Percentiles rank a stretch among this genome's conserved stretches.
Evolutionary conservation across 2,888 invertebrate genomes (phyloP).

Genomic region (Latrodectus elegans): DNA sequence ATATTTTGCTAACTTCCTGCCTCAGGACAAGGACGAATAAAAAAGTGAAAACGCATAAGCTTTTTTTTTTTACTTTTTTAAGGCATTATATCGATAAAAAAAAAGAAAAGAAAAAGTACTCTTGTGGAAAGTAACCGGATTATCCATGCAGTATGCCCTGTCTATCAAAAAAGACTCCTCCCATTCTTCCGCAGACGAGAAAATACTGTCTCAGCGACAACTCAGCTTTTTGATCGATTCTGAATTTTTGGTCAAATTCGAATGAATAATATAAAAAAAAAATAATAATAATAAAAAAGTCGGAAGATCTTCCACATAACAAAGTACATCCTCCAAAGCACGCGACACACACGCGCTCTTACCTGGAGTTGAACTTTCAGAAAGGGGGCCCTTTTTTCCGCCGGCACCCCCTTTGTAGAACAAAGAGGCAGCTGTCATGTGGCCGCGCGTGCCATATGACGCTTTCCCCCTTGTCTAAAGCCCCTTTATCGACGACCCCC

Average conservation of each 20-base stretch:
- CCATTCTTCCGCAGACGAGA: constrained; percentile 12
- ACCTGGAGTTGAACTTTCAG: constrained; percentile 13
- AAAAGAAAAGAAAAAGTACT: too few species aligned
- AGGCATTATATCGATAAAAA: neutral
- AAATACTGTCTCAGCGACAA: constrained; percentile 9
- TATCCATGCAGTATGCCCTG: constrained; percentile 17
- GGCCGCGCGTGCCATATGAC: constrained; percentile 62
- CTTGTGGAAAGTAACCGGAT: constrained; percentile 29
- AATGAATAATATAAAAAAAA: neutral
- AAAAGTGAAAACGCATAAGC: neutral
- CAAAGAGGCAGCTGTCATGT: constrained; percentile 49
- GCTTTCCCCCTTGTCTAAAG: constrained; percentile 7
- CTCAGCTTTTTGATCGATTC: constrained; percentile 14
- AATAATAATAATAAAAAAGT: neutral
- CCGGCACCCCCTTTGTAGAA: neutral
- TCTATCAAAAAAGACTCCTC: constrained; percentile 24
- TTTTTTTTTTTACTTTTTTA: neutral
- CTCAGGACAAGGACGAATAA: neutral
- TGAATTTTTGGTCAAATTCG: constrained; percentile 9
- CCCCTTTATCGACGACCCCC: constrained; percentile 35
- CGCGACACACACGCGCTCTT: constrained; percentile 40
- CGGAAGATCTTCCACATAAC: neutral
- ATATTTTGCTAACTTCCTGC: neutral
- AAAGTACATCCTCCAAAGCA: constrained; percentile 24
- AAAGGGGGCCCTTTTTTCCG: constrained; percentile 7